Evolutionary conservation across 1,140 invertebrate species (phyloP), one percentile per base, ranked within the genome.

Genomic region (Brachionus calyciflorus): DNA sequence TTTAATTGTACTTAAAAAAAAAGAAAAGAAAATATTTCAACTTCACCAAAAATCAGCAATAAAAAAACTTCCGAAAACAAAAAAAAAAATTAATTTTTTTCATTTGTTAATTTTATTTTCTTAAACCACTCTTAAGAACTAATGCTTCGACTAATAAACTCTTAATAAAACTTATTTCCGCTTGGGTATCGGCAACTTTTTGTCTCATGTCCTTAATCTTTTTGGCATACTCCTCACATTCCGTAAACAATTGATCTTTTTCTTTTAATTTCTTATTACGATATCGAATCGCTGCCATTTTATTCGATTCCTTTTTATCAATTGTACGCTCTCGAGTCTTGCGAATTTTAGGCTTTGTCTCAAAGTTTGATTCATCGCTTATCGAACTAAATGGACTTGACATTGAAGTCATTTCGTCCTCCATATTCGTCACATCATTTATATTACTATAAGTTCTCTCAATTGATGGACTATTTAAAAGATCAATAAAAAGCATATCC

Each of bases 281-380:
- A 21, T 73, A 73, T 21, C 69, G 21, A 30, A 49, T 33, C 10
- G 69, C 69, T 7, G 69, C 69, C 26, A 33, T 33, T 41, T 73
- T 73, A 41, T 73, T 73, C 10, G 69, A 49, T n/a, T 73, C 69
- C 51, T 73, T 73, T 51, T 73, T 73, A 24, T 65, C 60, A 24
- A 65, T 65, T 65, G 41, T 19, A 30, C 60, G 33, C 9, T 5
- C 19, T 24, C 60, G 33, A 65, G 60, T 65, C 12, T n/a, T 41
- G 10, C 60, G 41, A 24, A 26, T 65, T 12, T 41, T 41, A 1
- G 40, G 37, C 17, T 65, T 44, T 37, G n/a, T n/a, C n/a, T 63
- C 57, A 63, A 63, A 37, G 24, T 41, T 24, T 41, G 60, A 24
- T 21, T 65, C 40, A 12, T 65, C 60, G 44, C 37, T 44, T 44